Evolutionary conservation across 2,113 vertebrate genomes (phyloP).

Genomic region (Garra rufa): DNA sequence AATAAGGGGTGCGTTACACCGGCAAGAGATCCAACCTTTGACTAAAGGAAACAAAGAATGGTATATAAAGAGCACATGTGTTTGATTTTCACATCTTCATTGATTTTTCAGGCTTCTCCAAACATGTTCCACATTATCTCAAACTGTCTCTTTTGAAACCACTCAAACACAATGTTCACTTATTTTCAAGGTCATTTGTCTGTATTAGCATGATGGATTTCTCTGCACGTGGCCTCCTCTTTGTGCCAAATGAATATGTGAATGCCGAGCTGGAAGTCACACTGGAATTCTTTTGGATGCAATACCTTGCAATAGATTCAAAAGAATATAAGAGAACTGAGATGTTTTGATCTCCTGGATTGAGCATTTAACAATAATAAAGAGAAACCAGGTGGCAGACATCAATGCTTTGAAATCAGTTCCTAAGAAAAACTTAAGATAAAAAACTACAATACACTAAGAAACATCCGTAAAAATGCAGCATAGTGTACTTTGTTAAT

Average conservation of each 20-base stretch:
- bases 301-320: slow-evolving; percentile 18
- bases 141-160: slow-evolving; percentile 24
- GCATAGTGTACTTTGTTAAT: too few relatives aligned
- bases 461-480: too few relatives aligned
- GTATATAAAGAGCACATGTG: background rate
- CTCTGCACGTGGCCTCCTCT: background rate
- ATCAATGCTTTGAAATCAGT: slow-evolving; percentile 25
- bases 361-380: slow-evolving; percentile 47
- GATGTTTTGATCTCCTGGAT: slow-evolving; percentile 35
- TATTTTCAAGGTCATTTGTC: slow-evolving; percentile 23
- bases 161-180: slow-evolving; percentile 10
- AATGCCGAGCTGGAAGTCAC: background rate
- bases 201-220: slow-evolving; percentile 29
- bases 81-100: slow-evolving; percentile 33
- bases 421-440: background rate
- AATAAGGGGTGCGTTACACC: slow-evolving; percentile 12
- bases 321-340: slow-evolving; percentile 31
- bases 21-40: slow-evolving; percentile 19
- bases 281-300: slow-evolving; percentile 27
- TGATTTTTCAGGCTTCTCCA: background rate
- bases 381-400: slow-evolving; percentile 35
- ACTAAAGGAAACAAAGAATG: slow-evolving; percentile 15
- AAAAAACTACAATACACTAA: too few relatives aligned
- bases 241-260: background rate
- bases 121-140: slow-evolving; percentile 22